Evolutionary conservation across 2,113 vertebrate genomes (phyloP), one percentile per base, ranked within the genome.

Genomic region (Eretmochelys imbricata): DNA sequence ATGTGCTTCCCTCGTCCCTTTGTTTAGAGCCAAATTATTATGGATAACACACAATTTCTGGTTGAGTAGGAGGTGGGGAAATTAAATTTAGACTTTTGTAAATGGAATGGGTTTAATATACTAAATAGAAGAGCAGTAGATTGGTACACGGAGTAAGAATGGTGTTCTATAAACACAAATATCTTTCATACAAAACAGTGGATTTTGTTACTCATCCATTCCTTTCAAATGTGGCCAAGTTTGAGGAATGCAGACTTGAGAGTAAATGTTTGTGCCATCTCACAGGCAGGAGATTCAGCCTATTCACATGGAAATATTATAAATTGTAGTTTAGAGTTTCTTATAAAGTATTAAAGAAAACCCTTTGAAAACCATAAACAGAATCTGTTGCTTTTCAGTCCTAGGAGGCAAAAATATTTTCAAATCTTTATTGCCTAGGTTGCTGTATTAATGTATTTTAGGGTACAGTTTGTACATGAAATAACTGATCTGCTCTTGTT

Each of bases 221-320:
- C 95, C 97, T 98, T 98, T 98, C 96, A 98, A 96, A 97, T n/a
- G 83, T 80, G 38, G 89, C 96, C 96, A 96, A 92, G 82, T 95
- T 97, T 96, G 95, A 89, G 89, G 84, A 97, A 93, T 85, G 80
- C 88, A 93, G 93, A 93, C 89, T 96, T 96, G 59, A 95, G 93
- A 97, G 69, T 98, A 97, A 97, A 98, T 96, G 91, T 96, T 97
- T 96, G 91, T 98, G 80, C 96, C 96, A 95, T 98, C 93, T 94
- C 82, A 75, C 65, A 97, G 92, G 96, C 46, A 38, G 89, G 96
- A 97, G 94, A 92, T 96, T 91, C 96, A 93, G 89, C 78, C 87
- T 95, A 55, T 92, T 95, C 92, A 93, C 82, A 79, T 93, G 93
- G 51, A 62, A 89, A 22, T 31, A 25, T 95, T 97, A 96, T n/a